Percentiles rank a stretch among this genome's conserved stretches.
Evolutionary conservation across 2,888 invertebrate species (phyloP).

Genomic region (Imbricaverruca yamaguchii): DNA sequence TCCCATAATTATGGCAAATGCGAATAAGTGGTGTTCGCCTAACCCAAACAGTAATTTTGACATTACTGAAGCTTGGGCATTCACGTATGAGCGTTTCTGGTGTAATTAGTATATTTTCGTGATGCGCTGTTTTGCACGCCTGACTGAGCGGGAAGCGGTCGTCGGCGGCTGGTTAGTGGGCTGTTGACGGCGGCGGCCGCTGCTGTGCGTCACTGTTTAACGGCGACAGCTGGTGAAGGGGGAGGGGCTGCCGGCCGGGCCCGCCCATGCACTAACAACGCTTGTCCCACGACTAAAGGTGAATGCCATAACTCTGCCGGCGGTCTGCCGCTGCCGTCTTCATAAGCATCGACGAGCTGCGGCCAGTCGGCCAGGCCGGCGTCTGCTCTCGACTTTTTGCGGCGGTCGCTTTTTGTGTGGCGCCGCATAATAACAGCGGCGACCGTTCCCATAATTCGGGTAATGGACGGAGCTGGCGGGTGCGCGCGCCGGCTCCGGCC

Average conservation of each 20-base stretch:
- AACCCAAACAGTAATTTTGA: too few species aligned
- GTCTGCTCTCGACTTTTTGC: background rate
- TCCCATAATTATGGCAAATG: too few species aligned
- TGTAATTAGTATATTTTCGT: too few species aligned
- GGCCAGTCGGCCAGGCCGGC: background rate
- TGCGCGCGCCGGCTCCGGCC: background rate
- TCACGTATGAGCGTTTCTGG: too few species aligned
- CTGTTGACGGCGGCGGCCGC: background rate
- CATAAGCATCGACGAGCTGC: background rate
- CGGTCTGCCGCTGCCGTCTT: background rate
- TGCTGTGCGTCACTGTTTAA: background rate
- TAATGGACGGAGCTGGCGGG: background rate
- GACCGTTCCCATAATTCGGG: slow-evolving; percentile 21
- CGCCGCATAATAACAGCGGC: background rate
- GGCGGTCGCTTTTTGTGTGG: background rate
- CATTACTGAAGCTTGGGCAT: too few species aligned
- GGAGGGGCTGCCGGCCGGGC: background rate
- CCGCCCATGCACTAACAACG: background rate
- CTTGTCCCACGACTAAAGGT: background rate
- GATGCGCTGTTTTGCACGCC: too few species aligned
- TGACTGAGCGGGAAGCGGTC: too few species aligned
- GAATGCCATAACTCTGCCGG: background rate
- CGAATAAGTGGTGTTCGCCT: too few species aligned
- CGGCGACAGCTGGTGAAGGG: background rate
- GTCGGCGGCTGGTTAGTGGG: too few species aligned